These are phyloP conservation scores for Seira musarum DNA, from an alignment of 2,888 invertebrate genomes.

Conservation along the genomic window DNA sequence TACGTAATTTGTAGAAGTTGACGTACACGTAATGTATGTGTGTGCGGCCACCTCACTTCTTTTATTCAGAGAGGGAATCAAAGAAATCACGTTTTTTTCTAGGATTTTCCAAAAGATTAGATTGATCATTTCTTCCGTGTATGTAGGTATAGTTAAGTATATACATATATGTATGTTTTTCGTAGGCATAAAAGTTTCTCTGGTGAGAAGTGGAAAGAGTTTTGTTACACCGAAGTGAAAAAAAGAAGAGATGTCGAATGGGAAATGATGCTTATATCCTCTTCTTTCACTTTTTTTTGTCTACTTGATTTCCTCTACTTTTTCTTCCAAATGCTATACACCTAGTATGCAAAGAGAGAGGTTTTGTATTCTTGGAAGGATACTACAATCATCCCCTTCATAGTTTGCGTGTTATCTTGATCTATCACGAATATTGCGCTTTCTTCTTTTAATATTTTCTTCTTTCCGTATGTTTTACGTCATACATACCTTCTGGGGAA, in stretches of 20 bases:
- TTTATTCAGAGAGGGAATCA: constrained; percentile 24
- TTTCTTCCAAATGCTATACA: constrained; percentile 33
- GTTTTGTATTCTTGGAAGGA: neutral
- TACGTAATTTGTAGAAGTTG: neutral
- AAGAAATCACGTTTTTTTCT: constrained; percentile 59
- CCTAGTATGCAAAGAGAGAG: neutral
- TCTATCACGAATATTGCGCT: neutral
- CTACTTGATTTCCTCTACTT: constrained; percentile 45
- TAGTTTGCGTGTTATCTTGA: constrained; percentile 7
- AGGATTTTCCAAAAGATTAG: constrained; percentile 66
- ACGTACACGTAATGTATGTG: neutral
- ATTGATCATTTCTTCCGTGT: constrained; percentile 61
- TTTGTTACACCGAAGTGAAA: constrained; percentile 17
- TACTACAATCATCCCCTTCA: neutral
- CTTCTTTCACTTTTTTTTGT: constrained; percentile 48
- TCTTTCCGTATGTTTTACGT: neutral
- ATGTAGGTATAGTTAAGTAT: no score
- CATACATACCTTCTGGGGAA: neutral
- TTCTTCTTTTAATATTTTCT: neutral
- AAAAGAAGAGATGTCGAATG: constrained; percentile 42
- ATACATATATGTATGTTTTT: constrained; percentile 11
- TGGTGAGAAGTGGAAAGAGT: neutral
- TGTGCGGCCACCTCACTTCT: neutral
- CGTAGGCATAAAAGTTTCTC: neutral
- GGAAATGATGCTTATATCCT: constrained; percentile 54